Conservation (phyloP, 2,888 invertebrate species). For the Drosophila suboccidentalis region DNA sequence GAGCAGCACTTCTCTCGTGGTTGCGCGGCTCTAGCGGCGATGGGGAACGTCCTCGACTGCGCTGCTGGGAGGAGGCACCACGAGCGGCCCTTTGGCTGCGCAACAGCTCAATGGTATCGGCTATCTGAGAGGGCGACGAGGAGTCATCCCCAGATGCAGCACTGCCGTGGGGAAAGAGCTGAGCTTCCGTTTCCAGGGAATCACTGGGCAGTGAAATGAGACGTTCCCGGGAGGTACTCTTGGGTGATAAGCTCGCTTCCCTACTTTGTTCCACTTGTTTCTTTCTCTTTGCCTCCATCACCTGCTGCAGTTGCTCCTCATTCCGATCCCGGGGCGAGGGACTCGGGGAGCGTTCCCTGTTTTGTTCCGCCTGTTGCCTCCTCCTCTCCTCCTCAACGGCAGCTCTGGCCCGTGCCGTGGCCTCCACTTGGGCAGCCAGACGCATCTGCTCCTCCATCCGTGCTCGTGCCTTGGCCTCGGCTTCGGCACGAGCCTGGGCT, state of each 20-base stretch:
- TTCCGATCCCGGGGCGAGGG: slow-evolving; percentile 1
- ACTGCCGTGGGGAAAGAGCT: background rate
- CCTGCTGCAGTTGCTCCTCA: slow-evolving; percentile 29
- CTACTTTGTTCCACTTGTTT: background rate
- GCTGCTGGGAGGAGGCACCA: slow-evolving; percentile 60
- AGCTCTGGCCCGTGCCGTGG: slow-evolving; percentile 61
- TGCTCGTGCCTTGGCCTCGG: slow-evolving; percentile 51
- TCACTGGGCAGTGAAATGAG: slow-evolving; percentile 70
- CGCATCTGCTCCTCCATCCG: slow-evolving; percentile 27
- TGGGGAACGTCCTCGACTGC: slow-evolving; percentile 67
- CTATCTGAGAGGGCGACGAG: slow-evolving; percentile 63
- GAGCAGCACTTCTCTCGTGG: slow-evolving; percentile 76
- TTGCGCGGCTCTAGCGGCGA: slow-evolving; percentile 68
- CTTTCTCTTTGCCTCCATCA: slow-evolving; percentile 22
- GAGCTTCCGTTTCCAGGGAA: slow-evolving; percentile 3
- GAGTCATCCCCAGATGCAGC: slow-evolving; percentile 29
- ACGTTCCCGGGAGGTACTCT: slow-evolving; percentile 60
- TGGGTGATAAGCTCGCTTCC: slow-evolving; percentile 12
- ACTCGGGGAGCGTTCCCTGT: slow-evolving; percentile 13
- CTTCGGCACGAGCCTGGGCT: slow-evolving; percentile 55
- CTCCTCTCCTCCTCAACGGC: slow-evolving; percentile 56
- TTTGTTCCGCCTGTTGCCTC: background rate
- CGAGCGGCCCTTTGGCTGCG: slow-evolving; percentile 75
- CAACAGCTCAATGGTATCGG: slow-evolving; percentile 78
- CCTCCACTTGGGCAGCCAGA: slow-evolving; percentile 44